Base-by-base conservation (phyloP, 37 sponge, comb jelly and placozoan species). In the Trichoplax adhaerens region DNA sequence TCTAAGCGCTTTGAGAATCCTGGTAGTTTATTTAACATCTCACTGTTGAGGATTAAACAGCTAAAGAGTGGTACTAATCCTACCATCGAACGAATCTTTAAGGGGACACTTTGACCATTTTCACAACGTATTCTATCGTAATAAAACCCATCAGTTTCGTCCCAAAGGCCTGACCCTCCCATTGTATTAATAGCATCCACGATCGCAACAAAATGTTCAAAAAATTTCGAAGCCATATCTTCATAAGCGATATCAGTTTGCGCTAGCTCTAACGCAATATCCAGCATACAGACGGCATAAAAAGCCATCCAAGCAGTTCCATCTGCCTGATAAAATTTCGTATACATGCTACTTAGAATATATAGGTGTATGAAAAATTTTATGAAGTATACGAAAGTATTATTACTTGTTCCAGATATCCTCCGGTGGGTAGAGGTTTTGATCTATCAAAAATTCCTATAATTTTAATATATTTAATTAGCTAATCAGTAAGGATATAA, bases 281-380 rank as follows among this genome's bases (percentile, higher is more conserved):
- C 80, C 66, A 93, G 77, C 94, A 93, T 93, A 46, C 77, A 69
- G 1, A 89, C 84, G 75, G 90, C 88, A 82, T 82, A 93, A 83
- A 93, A 93, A 7, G 90, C 89, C 94, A 93, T 93, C 94, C 94
- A 93, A 48, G 94, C 94, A 8, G 94, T 93, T 4, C 94, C 94
- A 73, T 93, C 94, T 6, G 94, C 94, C 78, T 5, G 52, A 49
- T 5, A 3, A 69, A 60, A 60, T 8, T 60, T 60, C 62, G 62
- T 8, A 60, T 12, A 8, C 62, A 60, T 8, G 8, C 62, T 60
- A 60, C 8, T 60, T 60, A 8, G 12, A 12, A 12, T 12, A 8
- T 60, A 60, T 60, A 60, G 10, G 10, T 12, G 62, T 60, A 60
- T 60, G 62, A 8, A 8, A n/a, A 12, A n/a, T n/a, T 12, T 12